Evolutionary conservation across 2,113 vertebrate species (phyloP), one percentile per base, ranked within the genome.

Genomic region (Phasianus colchicus): DNA sequence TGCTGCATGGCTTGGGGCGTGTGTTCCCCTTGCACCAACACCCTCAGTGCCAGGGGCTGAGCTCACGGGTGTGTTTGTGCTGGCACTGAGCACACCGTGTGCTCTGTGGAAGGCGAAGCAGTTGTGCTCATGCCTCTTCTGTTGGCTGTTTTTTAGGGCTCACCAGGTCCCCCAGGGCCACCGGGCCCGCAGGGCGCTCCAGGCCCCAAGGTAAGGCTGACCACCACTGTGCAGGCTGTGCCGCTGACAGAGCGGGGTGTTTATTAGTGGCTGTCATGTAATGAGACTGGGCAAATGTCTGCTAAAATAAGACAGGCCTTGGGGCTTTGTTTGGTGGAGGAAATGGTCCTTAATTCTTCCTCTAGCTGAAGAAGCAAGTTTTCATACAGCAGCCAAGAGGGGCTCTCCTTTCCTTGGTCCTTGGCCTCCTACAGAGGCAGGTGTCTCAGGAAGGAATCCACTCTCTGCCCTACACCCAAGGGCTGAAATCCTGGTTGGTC

Each of bases 151-250:
- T 95, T 97, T 89, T 95, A 99, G 99, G 99, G 99, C 69, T 98
- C 98, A 20, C 98, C 98, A 4, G 98, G 98, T 57, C 98, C 97
- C 11, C 98, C 97, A 60, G 99, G 99, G 54, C 98, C 97, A 48
- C 98, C 98, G 0, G 99, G 99, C 10, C 98, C 98, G 32, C 98
- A 97, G 32, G 99, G 99, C 4, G 89, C 86, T 67, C 94, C 98
- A 70, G 99, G 99, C 89, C 97, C 98, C 97, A 99, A 99, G 98
- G 99, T 99, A 83, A 97, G 97, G 48, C 67, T 38, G 4, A 40
- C 27, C 50, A 64, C 48, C 63, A 32, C 83, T 34, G 3, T 7
- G 36, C 57, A 83, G 64, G 19, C 1, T 6, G 6, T 30, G 38
- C 64, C 81, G 64, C 71, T 6, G 16, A 20, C 5, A 1, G 7